Evolutionary conservation across 2,113 vertebrate species (phyloP).

Genomic region (Phocoena sinus): DNA sequence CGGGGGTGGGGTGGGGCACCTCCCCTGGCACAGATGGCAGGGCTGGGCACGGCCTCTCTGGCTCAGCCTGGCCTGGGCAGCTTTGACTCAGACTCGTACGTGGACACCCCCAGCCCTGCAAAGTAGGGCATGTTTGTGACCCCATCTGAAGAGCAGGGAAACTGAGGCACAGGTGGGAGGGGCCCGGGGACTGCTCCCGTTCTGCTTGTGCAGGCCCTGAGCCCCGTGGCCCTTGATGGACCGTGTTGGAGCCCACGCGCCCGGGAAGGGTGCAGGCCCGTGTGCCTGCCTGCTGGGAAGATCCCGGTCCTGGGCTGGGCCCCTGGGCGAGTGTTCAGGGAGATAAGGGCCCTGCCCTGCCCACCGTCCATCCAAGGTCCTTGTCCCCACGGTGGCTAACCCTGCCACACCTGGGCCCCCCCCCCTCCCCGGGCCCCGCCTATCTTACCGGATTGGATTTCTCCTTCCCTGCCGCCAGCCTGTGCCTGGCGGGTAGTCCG

Average conservation of each 20-base stretch:
- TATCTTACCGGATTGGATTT: background rate
- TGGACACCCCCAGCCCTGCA: background rate
- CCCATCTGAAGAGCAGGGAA: background rate
- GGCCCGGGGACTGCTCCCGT: accelerated
- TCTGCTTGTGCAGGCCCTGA: background rate
- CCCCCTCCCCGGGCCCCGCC: too few relatives aligned
- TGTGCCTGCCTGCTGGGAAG: background rate
- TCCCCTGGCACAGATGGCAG: background rate
- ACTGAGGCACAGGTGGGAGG: background rate
- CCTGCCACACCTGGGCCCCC: background rate
- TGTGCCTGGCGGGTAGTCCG: background rate
- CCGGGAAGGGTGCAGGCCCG: accelerated
- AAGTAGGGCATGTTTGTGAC: background rate
- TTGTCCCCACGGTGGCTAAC: accelerated
- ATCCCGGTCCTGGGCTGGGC: background rate
- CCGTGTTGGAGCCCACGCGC: background rate
- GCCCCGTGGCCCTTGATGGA: background rate
- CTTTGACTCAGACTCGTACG: background rate
- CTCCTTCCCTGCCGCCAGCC: background rate
- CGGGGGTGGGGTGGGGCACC: background rate
- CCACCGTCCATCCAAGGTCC: background rate
- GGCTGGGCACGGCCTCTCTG: background rate
- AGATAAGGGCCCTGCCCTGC: conserved; percentile 36
- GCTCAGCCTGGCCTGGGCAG: background rate
- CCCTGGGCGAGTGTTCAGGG: background rate